Conservation (phyloP, 2,888 invertebrate genomes). For the Drosophila paucipuncta region DNA sequence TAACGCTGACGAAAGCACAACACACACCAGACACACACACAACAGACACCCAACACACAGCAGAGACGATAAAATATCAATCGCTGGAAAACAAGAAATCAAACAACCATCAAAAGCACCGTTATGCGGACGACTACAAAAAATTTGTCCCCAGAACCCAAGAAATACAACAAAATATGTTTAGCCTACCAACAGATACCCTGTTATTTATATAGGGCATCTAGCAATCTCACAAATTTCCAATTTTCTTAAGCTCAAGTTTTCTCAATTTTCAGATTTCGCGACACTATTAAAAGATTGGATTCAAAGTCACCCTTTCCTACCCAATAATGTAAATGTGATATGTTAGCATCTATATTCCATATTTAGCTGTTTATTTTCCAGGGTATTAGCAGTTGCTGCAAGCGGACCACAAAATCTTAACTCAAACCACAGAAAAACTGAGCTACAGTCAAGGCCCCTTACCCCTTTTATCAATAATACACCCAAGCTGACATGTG, state of each 20-base stretch:
- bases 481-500: constrained; percentile 30
- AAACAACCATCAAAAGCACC: constrained; percentile 83
- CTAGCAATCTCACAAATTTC: neutral
- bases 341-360: neutral
- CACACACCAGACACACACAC: constrained; percentile 25
- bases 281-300: neutral
- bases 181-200: constrained; percentile 23
- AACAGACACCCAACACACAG: constrained; percentile 20
- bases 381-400: constrained; percentile 28
- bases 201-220: neutral
- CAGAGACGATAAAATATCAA: constrained; percentile 79
- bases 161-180: neutral
- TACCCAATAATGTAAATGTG: too few species aligned
- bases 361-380: neutral
- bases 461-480: constrained; percentile 29
- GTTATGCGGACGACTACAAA: constrained; percentile 63
- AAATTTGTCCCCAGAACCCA: constrained; percentile 12
- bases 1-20: constrained; percentile 53
- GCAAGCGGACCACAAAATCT: neutral
- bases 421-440: constrained; percentile 8
- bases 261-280: neutral
- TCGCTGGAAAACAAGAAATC: constrained; percentile 81
- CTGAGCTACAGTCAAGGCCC: constrained; percentile 37
- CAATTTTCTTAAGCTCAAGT: neutral
- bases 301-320: neutral